Percentiles rank a stretch among this genome's conserved stretches.
These are phyloP conservation scores for Heterohyrax brucei DNA, from an alignment of 2,797 vertebrate genomes.

Conservation along the genomic window DNA sequence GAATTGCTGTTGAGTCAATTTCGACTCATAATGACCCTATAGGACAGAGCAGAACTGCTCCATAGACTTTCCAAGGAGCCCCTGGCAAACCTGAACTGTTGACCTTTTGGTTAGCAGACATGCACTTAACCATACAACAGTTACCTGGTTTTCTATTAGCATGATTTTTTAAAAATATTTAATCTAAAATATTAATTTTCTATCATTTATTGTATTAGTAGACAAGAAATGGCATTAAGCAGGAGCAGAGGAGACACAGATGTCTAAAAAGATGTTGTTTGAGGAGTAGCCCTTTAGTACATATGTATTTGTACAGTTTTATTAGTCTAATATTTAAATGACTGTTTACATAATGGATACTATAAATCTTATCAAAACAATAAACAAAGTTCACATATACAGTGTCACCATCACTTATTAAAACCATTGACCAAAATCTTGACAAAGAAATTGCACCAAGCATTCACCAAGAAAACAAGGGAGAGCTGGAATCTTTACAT, in stretches of 20 bases:
- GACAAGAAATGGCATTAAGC: slow-evolving; percentile 15
- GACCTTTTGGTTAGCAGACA: no score
- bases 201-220: slow-evolving; percentile 20
- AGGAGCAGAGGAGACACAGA: background rate
- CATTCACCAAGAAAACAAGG: slow-evolving; percentile 16
- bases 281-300: background rate
- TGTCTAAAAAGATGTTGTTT: slow-evolving; percentile 8
- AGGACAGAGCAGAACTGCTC: no score
- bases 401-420: slow-evolving; percentile 16
- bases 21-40: no score
- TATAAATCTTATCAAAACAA: slow-evolving; percentile 38
- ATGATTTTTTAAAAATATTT: background rate
- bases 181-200: slow-evolving; percentile 52
- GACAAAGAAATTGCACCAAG: slow-evolving; percentile 9
- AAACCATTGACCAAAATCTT: slow-evolving; percentile 10
- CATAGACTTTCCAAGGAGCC: no score
- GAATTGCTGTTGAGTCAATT: no score
- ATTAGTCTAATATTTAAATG: slow-evolving; percentile 15
- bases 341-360: slow-evolving; percentile 4
- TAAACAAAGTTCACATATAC: background rate
- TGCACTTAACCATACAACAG: no score
- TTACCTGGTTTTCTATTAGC: background rate
- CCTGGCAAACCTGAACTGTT: no score
- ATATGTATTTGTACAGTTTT: background rate
- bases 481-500: background rate